phyloP scores from a whole-genome alignment of 1,140 invertebrate species.

The Sitophilus oryzae region DNA sequence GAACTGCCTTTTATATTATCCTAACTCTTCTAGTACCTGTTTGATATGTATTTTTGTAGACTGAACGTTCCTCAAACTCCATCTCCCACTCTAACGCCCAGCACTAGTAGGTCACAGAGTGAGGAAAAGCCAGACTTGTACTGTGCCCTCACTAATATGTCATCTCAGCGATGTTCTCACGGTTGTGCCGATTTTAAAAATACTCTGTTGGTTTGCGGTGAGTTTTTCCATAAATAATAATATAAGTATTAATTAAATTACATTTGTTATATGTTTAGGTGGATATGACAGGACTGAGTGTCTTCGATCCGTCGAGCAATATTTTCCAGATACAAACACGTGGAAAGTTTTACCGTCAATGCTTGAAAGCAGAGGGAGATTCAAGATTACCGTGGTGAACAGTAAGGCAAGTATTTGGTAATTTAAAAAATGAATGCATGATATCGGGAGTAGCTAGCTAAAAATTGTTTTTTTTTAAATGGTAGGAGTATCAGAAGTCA shows the following conservation, averaged over 20 bases:
- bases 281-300: conserved; percentile 84
- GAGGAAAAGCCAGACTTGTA: conserved; percentile 52
- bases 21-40: no score
- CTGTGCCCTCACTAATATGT: conserved; percentile 61
- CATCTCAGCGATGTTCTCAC: conserved; percentile 63
- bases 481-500: neutral
- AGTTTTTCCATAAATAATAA: no score
- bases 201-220: conserved; percentile 67
- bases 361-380: conserved; percentile 65
- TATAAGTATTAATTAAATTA: neutral
- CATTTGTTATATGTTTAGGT: conserved; percentile 46
- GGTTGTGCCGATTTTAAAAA: conserved; percentile 65
- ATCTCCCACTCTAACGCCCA: conserved; percentile 41
- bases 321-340: conserved; percentile 60
- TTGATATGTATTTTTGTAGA: conserved; percentile 41
- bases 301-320: conserved; percentile 67
- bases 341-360: conserved; percentile 65
- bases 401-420: conserved; percentile 48
- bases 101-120: conserved; percentile 38
- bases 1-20: no score
- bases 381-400: conserved; percentile 63
- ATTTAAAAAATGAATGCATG: no score
- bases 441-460: no score
- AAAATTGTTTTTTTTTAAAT: no score
- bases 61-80: conserved; percentile 48